Evolutionary conservation across 2,113 vertebrate genomes (phyloP).

Genomic region (Xiphorhynchus elegans): DNA sequence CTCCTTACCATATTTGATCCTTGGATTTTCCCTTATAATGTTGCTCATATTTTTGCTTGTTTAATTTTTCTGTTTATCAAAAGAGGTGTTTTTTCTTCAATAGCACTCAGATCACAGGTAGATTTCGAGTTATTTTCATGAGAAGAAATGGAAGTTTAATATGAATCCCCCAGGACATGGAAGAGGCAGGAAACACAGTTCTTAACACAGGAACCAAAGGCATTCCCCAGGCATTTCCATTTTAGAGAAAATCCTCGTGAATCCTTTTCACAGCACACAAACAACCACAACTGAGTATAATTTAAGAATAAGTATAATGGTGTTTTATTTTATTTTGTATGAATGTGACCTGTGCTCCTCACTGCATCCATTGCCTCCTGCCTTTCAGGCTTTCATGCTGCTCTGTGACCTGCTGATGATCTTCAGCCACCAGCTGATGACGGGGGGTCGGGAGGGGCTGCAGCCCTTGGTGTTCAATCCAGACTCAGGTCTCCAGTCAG

Average conservation of each 20-base stretch:
- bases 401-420: conserved; percentile 99
- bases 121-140: not conserved
- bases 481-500: conserved; percentile 92
- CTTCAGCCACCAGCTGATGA: conserved; percentile 95
- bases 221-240: not conserved
- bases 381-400: conserved; percentile 94
- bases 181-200: not conserved
- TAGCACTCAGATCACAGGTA: not conserved
- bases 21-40: not conserved
- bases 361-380: not conserved
- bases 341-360: not conserved
- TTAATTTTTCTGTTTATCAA: not conserved
- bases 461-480: conserved; percentile 97
- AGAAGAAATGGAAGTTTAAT: not conserved
- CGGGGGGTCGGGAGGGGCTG: conserved; percentile 91
- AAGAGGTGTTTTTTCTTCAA: not conserved
- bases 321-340: not conserved
- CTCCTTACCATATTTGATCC: not conserved
- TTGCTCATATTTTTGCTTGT: not conserved
- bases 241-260: not conserved
- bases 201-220: not conserved
- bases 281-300: not conserved
- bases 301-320: not conserved
- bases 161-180: not conserved
- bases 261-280: not conserved